phyloP scores from a whole-genome alignment of 2,797 vertebrate genomes.

The Sebastes taczanowskii region DNA sequence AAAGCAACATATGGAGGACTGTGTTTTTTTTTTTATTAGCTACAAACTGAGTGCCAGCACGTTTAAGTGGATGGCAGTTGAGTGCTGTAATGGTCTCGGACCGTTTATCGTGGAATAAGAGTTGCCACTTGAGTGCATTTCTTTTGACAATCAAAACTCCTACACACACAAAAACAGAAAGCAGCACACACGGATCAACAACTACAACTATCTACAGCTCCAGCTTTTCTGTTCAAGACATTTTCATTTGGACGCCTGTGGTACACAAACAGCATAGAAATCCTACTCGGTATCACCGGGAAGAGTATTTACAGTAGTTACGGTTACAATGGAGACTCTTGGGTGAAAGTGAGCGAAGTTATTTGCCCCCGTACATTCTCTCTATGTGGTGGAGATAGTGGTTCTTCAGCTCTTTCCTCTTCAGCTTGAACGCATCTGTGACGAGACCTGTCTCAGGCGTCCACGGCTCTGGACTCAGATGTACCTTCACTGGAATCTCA shows the following conservation, averaged over 20 bases:
- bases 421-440: constrained; percentile 98
- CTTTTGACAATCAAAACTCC: constrained; percentile 34
- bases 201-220: constrained; percentile 56
- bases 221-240: constrained; percentile 23
- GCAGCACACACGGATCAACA: constrained; percentile 48
- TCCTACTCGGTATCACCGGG: constrained; percentile 14
- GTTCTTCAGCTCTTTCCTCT: constrained; percentile 97
- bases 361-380: constrained; percentile 98
- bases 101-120: constrained; percentile 14
- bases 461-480: constrained; percentile 96
- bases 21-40: constrained; percentile 33
- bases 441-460: constrained; percentile 97
- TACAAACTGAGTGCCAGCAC: constrained; percentile 49
- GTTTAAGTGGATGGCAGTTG: constrained; percentile 65
- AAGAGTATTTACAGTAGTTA: constrained; percentile 53
- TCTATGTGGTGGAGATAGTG: constrained; percentile 97
- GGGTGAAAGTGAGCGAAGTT: constrained; percentile 20
- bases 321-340: constrained; percentile 1
- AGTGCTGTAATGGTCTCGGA: constrained; percentile 53
- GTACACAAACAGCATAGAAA: constrained; percentile 27
- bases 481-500: constrained; percentile 96
- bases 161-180: constrained; percentile 36
- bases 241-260: constrained; percentile 17
- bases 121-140: constrained; percentile 20
- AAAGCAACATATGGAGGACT: constrained; percentile 39